Evolutionary conservation across 2,888 invertebrate species (phyloP), one percentile per base, ranked within the genome.

Genomic region (Latrodectus elegans): DNA sequence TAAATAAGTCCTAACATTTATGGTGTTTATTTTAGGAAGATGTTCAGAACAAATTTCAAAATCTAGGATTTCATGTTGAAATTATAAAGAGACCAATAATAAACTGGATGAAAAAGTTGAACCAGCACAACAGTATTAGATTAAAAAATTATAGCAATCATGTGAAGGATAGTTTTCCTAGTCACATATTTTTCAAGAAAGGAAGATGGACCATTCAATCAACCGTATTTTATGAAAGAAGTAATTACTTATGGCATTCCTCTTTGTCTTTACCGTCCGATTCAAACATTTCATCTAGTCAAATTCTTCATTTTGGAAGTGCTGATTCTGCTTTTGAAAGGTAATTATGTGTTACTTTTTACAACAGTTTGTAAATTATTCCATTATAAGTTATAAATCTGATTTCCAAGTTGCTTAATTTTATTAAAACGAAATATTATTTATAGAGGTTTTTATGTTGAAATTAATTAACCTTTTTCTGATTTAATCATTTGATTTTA

Each of bases 201-300:
- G 55, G 65, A 22, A 14, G 53, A 22, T 76, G 52, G 26, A 55
- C 53, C 0, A 72, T 86, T 53, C 88, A 88, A 22, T n/a, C 84
- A 15, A 84, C 84, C 1, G 71, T 80, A 0, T 84, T 88, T 17
- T 67, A 84, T 49, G 17, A 64, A 52, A 73, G 80, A 65, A 52
- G 49, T 2, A 51, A 70, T 11, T 88, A 70, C n/a, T 22, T 79
- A 10, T 88, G 88, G 88, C 87, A 87, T 64, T 53, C 82, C 0
- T n/a, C 71, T 8, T 10, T 86, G 10, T 53, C 17, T 10, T 12
- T 12, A 8, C 9, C 26, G 11, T n/a, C 49, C 2, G 26, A 52
- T 53, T 38, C 15, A 8, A 79, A 52, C 12, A 55, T 55, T n/a
- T 65, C 72, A 15, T 14, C 64, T 6, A 52, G 12, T 1, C 17